These are phyloP conservation scores for Platichthys flesus DNA, from an alignment of 2,113 vertebrate species.

Conservation along the genomic window DNA sequence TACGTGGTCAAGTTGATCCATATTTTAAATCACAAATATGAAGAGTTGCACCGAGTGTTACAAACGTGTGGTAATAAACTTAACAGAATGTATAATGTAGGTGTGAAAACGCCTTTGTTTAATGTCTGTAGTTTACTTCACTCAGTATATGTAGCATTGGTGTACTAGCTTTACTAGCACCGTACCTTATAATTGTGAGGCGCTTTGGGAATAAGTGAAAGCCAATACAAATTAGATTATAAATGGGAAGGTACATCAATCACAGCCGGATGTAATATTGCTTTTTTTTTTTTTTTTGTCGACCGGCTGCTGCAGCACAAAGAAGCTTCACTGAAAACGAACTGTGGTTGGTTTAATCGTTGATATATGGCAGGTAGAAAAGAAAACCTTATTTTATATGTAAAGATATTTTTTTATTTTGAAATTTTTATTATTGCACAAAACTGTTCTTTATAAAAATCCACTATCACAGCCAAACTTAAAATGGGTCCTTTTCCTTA, in stretches of 20 bases:
- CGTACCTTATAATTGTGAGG: slow-evolving; percentile 53
- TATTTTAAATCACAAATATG: background rate
- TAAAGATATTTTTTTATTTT: background rate
- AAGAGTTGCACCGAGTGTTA: slow-evolving; percentile 50
- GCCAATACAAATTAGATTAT: slow-evolving; percentile 85
- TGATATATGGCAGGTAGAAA: slow-evolving; percentile 22
- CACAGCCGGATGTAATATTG: slow-evolving; percentile 76
- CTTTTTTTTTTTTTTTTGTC: slow-evolving; percentile 60
- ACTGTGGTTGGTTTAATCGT: slow-evolving; percentile 31
- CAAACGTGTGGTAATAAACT: background rate
- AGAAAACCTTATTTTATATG: no score
- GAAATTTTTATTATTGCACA: no score
- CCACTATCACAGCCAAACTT: no score
- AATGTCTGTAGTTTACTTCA: slow-evolving; percentile 23
- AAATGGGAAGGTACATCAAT: slow-evolving; percentile 78
- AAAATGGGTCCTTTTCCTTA: no score
- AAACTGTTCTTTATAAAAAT: no score
- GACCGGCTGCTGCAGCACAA: slow-evolving; percentile 22
- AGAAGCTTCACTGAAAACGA: slow-evolving; percentile 48
- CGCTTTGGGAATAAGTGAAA: slow-evolving; percentile 75
- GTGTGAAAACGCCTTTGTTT: background rate
- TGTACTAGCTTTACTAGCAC: background rate
- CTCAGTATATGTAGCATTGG: slow-evolving; percentile 9
- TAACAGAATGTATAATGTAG: no score
- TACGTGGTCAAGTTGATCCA: background rate